Percentiles rank a stretch among this genome's conserved stretches.
These are phyloP conservation scores for Philypnodon macrostomus DNA, from an alignment of 2,797 vertebrate species.

Conservation along the genomic window DNA sequence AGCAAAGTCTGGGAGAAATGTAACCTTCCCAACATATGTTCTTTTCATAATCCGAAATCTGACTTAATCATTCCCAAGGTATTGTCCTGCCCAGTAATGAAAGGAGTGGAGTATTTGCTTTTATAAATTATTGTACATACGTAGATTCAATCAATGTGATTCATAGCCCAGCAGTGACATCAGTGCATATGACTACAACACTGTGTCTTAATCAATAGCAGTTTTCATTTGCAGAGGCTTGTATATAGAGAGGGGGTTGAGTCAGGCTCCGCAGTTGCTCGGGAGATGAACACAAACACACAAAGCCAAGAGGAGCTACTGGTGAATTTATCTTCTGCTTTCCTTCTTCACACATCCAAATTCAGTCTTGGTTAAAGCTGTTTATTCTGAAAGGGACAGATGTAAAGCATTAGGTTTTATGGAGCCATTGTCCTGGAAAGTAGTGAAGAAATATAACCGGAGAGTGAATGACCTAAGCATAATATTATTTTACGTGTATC, in stretches of 20 bases:
- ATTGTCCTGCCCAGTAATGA: not conserved
- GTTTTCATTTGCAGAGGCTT: slow-evolving; percentile 26
- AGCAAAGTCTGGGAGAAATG: not conserved
- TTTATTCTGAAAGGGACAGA: not conserved
- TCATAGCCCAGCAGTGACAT: slow-evolving; percentile 31
- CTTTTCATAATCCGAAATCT: too few relatives aligned
- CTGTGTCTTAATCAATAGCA: slow-evolving; percentile 11
- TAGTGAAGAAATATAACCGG: not conserved
- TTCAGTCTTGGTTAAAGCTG: too few relatives aligned
- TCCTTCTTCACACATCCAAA: not conserved
- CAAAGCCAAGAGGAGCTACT: slow-evolving; percentile 18
- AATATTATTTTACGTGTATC: not conserved
- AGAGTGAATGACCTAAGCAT: too few relatives aligned
- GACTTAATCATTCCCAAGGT: not conserved
- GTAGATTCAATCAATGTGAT: slow-evolving; percentile 14
- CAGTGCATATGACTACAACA: slow-evolving; percentile 3
- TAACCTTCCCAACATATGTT: not conserved
- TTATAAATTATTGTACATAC: too few relatives aligned
- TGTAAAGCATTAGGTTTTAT: slow-evolving; percentile 1
- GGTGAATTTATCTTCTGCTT: slow-evolving; percentile 19
- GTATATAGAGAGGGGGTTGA: slow-evolving; percentile 5
- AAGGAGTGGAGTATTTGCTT: slow-evolving; percentile 6
- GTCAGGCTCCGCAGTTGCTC: slow-evolving; percentile 44
- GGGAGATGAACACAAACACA: slow-evolving; percentile 49
- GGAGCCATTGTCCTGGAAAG: not conserved